Conservation (phyloP, 2,888 invertebrate genomes). For the Lomographa bimaculata region DNA sequence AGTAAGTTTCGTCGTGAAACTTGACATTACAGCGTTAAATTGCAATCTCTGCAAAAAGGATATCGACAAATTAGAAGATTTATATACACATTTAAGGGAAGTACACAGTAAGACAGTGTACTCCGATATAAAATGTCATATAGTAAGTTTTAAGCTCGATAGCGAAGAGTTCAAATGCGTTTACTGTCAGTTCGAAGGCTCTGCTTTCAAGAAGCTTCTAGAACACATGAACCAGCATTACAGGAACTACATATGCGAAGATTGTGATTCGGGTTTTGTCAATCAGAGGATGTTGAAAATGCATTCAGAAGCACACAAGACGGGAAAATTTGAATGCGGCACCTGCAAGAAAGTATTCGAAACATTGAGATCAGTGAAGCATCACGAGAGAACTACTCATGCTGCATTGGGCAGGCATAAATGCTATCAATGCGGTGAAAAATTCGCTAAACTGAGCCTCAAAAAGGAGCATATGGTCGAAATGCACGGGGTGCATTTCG, state of each 20-base stretch:
- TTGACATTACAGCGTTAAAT: conserved; percentile 56
- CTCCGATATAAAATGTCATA: conserved; percentile 41
- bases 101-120: conserved; percentile 44
- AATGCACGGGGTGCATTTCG: conserved; percentile 19
- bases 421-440: conserved; percentile 52
- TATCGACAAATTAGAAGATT: conserved; percentile 33
- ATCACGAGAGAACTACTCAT: conserved; percentile 67
- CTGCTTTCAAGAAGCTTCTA: conserved; percentile 49
- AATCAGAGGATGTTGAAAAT: conserved; percentile 44
- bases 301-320: conserved; percentile 53
- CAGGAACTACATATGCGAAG: conserved; percentile 49
- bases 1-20: conserved; percentile 42
- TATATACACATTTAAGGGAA: conserved; percentile 43
- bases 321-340: conserved; percentile 54
- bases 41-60: conserved; percentile 50
- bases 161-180: conserved; percentile 43
- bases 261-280: conserved; percentile 52
- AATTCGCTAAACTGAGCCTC: conserved; percentile 34
- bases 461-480: conserved; percentile 31
- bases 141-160: conserved; percentile 54
- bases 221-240: conserved; percentile 59
- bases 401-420: conserved; percentile 45
- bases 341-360: conserved; percentile 70
- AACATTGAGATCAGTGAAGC: conserved; percentile 61
- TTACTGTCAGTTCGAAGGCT: conserved; percentile 42